These are phyloP conservation scores for Limulus polyphemus DNA, from an alignment of 2,888 invertebrate species.

Conservation along the genomic window DNA sequence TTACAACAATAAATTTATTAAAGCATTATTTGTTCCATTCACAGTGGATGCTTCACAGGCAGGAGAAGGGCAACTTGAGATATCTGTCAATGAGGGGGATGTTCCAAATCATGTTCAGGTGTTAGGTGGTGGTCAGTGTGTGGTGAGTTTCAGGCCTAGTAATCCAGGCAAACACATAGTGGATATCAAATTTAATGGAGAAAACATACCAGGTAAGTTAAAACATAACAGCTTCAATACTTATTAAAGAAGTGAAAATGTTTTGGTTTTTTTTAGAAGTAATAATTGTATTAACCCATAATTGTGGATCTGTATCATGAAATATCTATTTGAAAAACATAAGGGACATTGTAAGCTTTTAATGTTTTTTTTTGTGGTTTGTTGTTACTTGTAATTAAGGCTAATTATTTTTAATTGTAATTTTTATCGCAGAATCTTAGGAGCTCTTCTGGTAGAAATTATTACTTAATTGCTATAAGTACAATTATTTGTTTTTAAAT, in stretches of 20 bases:
- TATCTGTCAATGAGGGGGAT: conserved; percentile 97
- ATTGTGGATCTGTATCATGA: background rate
- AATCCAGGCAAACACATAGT: conserved; percentile 79
- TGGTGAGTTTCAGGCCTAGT: conserved; percentile 89
- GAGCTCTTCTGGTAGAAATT: no score
- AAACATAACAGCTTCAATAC: background rate
- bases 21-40: conserved; percentile 29
- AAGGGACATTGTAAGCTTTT: background rate
- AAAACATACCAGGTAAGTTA: conserved; percentile 24
- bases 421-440: no score
- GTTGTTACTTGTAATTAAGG: no score
- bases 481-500: no score
- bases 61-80: conserved; percentile 97
- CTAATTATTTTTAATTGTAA: no score
- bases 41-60: conserved; percentile 95
- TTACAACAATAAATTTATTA: no score
- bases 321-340: background rate
- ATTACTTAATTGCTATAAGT: no score
- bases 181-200: conserved; percentile 77
- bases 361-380: background rate
- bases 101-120: conserved; percentile 95
- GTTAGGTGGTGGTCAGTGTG: conserved; percentile 83
- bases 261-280: background rate
- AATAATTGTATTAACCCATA: background rate
- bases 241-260: background rate